These are phyloP conservation scores for Drosophila malerkotliana DNA, from an alignment of 1,140 invertebrate genomes.

Conservation along the genomic window DNA sequence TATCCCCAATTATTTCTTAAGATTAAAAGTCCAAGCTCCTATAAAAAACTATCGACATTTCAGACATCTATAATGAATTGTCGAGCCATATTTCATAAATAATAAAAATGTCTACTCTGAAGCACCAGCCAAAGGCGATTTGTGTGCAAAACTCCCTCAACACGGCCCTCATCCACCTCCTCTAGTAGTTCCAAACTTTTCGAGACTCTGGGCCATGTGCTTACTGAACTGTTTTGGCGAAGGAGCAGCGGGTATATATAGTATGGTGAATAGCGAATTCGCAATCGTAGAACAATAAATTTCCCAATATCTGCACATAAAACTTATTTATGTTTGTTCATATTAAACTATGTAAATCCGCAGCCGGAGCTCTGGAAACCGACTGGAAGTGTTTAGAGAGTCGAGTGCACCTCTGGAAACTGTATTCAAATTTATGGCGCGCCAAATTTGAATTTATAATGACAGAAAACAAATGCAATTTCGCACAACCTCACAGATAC, in stretches of 20 bases:
- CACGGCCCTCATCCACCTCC: constrained; percentile 6
- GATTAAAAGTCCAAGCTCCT: constrained; percentile 9
- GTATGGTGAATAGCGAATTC: constrained; percentile 36
- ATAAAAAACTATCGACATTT: constrained; percentile 33
- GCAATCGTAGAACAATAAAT: constrained; percentile 64
- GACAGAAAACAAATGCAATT: constrained; percentile 78
- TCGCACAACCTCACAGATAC: constrained; percentile 49
- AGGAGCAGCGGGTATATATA: background rate
- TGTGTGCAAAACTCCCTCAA: constrained; percentile 20
- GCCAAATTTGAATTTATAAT: constrained; percentile 81
- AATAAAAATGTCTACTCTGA: constrained; percentile 72
- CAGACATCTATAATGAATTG: constrained; percentile 26
- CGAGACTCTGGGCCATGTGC: constrained; percentile 33
- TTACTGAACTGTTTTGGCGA: constrained; percentile 29
- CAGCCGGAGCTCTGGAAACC: constrained; percentile 10
- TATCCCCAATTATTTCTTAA: constrained; percentile 1
- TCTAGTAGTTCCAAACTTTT: constrained; percentile 3
- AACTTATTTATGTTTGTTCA: constrained; percentile 71
- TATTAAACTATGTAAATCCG: constrained; percentile 65
- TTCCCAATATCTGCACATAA: constrained; percentile 69
- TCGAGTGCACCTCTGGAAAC: constrained; percentile 50
- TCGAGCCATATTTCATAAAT: constrained; percentile 66
- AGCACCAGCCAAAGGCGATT: constrained; percentile 56
- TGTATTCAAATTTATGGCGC: constrained; percentile 68
- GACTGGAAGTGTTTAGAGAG: constrained; percentile 37